phyloP scores from a whole-genome alignment of 2,888 invertebrate species.

The Andrena camellia region DNA sequence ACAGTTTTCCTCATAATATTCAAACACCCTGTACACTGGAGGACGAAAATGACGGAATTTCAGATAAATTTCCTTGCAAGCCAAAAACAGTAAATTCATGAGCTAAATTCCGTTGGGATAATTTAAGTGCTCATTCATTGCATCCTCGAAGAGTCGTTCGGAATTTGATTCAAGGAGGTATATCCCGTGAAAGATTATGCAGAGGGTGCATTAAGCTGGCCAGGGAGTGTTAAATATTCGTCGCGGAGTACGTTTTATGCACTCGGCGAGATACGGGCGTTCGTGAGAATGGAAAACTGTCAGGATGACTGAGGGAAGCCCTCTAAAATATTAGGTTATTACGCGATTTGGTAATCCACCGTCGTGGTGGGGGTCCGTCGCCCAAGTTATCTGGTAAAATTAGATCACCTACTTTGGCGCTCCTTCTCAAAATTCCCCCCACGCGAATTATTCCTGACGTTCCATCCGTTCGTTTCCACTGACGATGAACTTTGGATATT shows the following conservation, averaged over 20 bases:
- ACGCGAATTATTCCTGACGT: background rate
- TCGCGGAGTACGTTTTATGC: background rate
- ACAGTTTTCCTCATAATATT: background rate
- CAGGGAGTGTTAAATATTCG: constrained; percentile 11
- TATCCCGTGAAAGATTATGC: background rate
- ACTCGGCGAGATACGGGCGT: background rate
- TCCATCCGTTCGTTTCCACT: background rate
- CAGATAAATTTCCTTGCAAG: too few relatives aligned
- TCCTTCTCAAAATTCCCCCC: background rate
- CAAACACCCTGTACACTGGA: too few relatives aligned
- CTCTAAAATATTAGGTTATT: constrained; percentile 54
- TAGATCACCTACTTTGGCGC: constrained; percentile 37
- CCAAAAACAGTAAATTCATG: too few relatives aligned
- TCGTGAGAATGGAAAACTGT: constrained; percentile 44
- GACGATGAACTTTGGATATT: background rate
- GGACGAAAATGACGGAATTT: too few relatives aligned
- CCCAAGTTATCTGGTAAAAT: constrained; percentile 32
- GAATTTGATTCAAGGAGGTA: background rate
- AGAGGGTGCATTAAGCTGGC: background rate
- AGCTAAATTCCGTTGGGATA: too few relatives aligned
- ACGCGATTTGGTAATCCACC: constrained; percentile 44
- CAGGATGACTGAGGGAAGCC: constrained; percentile 22
- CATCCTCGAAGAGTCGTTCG: background rate
- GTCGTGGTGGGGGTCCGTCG: constrained; percentile 20
- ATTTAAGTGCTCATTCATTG: background rate